Base-by-base conservation (phyloP, 2,888 invertebrate genomes). In the Schizotus pectinicornis region DNA sequence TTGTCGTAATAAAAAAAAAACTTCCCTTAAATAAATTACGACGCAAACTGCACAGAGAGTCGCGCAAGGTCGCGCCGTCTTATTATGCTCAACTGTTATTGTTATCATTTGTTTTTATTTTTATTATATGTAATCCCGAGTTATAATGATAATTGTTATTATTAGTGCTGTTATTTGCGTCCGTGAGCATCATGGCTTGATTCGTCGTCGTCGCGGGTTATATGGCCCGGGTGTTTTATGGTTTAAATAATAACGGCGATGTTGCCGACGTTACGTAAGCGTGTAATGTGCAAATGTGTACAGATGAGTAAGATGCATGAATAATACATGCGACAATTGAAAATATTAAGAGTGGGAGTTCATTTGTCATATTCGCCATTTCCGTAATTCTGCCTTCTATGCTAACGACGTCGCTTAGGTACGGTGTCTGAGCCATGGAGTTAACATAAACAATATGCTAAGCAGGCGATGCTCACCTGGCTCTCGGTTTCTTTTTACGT, bases 41-140 rank as follows among this genome's bases (percentile, higher is more conserved):
- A 51, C 45, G 31, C 22, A 45, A 50, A 54, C 45, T 59, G 53
- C 54, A 54, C n/a, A 37, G 7, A 30, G 7, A 41, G 33, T 54
- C 48, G 37, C 46, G 13, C 12, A 34, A 34, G 46, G 50, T 36
- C 56, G 74, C 69, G 69, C 67, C 67, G 71, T 74, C 74, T 76
- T 74, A 69, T 71, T 67, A 71, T 69, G 50, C 73, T 75, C 70
- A 22, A 75, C 70, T 75, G 74, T 77, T 77, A 77, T 77, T 73
- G 73, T 74, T 74, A 74, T 75, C 76, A 74, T 76, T 76, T 74
- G 70, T 72, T 76, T 76, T 77, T 77, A 77, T 77, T 76, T 76
- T 76, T 77, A 76, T 77, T 76, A 73, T 75, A 75, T 76, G 76
- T 78, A 78, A 78, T 78, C 77, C 74, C 67, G 75, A 74, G 69